Base-by-base conservation (phyloP, 35 echinoderm and acorn worm species). In the Ophiothrix spiculata region DNA sequence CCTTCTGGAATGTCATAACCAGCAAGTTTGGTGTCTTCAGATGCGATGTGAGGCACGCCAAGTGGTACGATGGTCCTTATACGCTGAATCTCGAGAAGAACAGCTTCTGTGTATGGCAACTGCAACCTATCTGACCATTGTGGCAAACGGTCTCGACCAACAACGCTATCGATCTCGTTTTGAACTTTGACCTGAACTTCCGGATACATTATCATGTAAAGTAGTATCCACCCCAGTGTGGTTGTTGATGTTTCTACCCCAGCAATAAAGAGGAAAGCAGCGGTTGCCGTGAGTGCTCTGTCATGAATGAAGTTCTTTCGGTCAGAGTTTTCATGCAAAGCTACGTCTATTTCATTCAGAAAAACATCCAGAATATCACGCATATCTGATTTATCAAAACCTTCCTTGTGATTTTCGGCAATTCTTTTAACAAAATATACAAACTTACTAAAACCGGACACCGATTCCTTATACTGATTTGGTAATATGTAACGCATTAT, bases 101-200 rank as follows among this genome's bases (percentile, higher is more conserved):
- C 77, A 33, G 90, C 84, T 38, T 81, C 83, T 8, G 56, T 17
- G 84, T 82, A 92, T 19, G 78, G 76, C 15, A 87, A 35, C 31
- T 86, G 39, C 35, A 33, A n/a, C 37, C 79, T 56, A 42, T 90
- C 89, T 25, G 54, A 39, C 19, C 46, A 79, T 25, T 49, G 35
- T 14, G 89, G 89, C 75, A 84, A 39, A 39, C 89, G 82, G 23
- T 85, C 0, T 29, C 39, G 37, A 38, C 89, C 89, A 40, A 90
- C 41, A 64, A 90, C 89, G 12, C 32, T 32, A 38, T 86, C 89
- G 32, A 90, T 85, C 45, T 90, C 89, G 40, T 78, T 64, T 29
- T 90, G 89, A 8, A 89, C 80, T 69, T 69, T 38, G 11, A 11
- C 39, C 79, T 92, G 90, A 60, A 88, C 56, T 1, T 88, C 79